Conservation (phyloP, 2,888 invertebrate species). For the Hemicrepidius hirtus region DNA sequence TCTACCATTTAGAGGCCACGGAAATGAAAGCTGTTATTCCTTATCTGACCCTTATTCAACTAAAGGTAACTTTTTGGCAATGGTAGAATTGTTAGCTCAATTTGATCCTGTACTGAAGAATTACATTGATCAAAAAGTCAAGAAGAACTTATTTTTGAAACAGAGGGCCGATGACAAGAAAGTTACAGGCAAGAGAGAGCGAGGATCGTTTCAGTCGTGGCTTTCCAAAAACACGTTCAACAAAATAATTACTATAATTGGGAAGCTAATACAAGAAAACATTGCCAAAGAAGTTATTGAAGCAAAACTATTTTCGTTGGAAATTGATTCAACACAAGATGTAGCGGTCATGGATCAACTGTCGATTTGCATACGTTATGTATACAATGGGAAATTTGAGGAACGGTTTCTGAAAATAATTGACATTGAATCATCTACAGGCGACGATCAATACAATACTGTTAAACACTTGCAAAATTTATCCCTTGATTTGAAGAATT, state of each 20-base stretch:
- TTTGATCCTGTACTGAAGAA: neutral
- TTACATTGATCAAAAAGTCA: neutral
- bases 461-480: constrained; percentile 1
- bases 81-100: neutral
- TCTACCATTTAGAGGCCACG: no score
- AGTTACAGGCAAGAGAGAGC: neutral
- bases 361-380: neutral
- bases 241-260: neutral
- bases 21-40: neutral
- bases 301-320: neutral
- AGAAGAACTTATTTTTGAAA: neutral
- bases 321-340: neutral
- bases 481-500: neutral
- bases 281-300: neutral
- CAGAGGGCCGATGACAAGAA: neutral
- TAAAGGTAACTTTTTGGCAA: neutral
- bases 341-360: neutral
- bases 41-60: neutral
- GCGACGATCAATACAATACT: neutral
- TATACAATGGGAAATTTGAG: no score
- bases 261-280: constrained; percentile 1
- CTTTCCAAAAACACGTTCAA: neutral
- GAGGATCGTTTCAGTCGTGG: neutral
- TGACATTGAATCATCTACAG: neutral
- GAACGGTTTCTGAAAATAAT: no score